These are phyloP conservation scores for Liolophura sinensis DNA, from an alignment of 1,140 invertebrate species.

Conservation along the genomic window DNA sequence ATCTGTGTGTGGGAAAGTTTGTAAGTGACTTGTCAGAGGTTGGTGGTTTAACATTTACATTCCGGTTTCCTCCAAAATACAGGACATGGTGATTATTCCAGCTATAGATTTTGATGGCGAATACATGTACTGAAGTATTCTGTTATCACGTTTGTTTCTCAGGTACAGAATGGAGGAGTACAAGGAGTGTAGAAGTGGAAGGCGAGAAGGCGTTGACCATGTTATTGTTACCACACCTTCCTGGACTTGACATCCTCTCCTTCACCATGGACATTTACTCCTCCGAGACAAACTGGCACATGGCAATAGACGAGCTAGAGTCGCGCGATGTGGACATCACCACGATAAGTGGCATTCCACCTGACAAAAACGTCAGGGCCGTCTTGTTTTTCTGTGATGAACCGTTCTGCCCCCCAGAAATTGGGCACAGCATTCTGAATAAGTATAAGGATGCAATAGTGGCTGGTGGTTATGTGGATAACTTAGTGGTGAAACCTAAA, in stretches of 20 bases:
- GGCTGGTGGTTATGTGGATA: constrained; percentile 32
- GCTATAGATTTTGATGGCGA: no score
- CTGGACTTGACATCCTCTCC: constrained; percentile 20
- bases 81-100: no score
- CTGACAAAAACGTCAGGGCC: constrained; percentile 23
- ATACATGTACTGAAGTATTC: background rate
- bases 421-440: constrained; percentile 20
- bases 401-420: constrained; percentile 27
- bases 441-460: constrained; percentile 21
- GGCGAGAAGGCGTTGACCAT: constrained; percentile 15
- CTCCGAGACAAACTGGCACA: constrained; percentile 5
- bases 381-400: constrained; percentile 27
- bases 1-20: no score
- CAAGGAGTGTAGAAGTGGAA: constrained; percentile 20
- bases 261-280: constrained; percentile 20
- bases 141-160: constrained; percentile 7
- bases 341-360: constrained; percentile 16
- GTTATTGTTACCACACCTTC: constrained; percentile 23
- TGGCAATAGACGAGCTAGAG: constrained; percentile 6
- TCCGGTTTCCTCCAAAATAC: no score
- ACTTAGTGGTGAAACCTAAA: constrained; percentile 2
- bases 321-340: constrained; percentile 10
- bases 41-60: no score
- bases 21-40: no score
- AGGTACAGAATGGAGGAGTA: constrained; percentile 20